A percentile compares a stretch with the other conserved stretches of the same genome.
These are phyloP conservation scores for Alectura lathami DNA, from an alignment of 2,113 vertebrate genomes.

Conservation along the genomic window DNA sequence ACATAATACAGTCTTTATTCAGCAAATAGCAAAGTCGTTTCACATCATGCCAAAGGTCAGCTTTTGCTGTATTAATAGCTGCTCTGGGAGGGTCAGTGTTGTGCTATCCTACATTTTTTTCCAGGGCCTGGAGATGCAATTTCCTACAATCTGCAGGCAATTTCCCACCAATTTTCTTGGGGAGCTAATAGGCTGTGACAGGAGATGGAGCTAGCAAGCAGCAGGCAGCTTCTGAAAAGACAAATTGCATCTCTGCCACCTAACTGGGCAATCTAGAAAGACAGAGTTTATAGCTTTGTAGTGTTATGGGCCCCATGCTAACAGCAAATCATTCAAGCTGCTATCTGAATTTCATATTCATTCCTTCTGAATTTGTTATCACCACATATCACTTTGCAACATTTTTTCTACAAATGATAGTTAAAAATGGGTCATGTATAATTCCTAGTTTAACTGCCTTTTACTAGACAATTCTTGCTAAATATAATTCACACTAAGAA, in stretches of 20 bases:
- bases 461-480: conserved; percentile 56
- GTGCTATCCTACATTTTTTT: conserved; percentile 83
- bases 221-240: conserved; percentile 82
- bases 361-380: conserved; percentile 74
- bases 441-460: conserved; percentile 68
- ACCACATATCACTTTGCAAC: conserved; percentile 65
- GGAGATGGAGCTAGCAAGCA: conserved; percentile 83
- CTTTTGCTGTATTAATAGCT: conserved; percentile 84
- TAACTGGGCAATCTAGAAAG: conserved; percentile 83
- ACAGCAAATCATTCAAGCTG: conserved; percentile 80
- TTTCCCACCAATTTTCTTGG: conserved; percentile 87
- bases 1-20: conserved; percentile 80
- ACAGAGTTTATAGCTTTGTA: conserved; percentile 83
- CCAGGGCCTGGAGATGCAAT: conserved; percentile 83
- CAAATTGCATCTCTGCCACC: conserved; percentile 84
- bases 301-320: conserved; percentile 79
- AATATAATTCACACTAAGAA: conserved; percentile 55
- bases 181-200: conserved; percentile 87
- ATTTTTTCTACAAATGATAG: conserved; percentile 41
- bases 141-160: conserved; percentile 87
- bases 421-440: conserved; percentile 50
- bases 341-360: conserved; percentile 77
- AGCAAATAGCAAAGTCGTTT: conserved; percentile 81
- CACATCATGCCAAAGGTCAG: conserved; percentile 79
- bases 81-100: conserved; percentile 82